phyloP scores from a whole-genome alignment of 1,140 invertebrate genomes.

The Zaprionus africanus region DNA sequence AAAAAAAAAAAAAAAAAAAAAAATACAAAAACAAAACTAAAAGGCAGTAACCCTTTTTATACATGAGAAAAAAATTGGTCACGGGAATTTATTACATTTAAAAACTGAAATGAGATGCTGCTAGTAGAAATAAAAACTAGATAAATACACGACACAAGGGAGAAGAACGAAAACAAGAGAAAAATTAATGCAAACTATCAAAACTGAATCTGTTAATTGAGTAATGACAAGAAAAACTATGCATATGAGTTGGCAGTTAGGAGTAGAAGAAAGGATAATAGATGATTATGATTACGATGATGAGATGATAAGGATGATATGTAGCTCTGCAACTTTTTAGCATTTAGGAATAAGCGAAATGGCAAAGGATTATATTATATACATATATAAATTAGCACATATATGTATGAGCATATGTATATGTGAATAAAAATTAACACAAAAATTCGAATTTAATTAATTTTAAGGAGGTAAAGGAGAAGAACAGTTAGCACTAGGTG shows the following conservation, averaged over 20 bases:
- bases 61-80: constrained; percentile 36
- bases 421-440: constrained; percentile 53
- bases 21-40: constrained; percentile 27
- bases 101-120: constrained; percentile 53
- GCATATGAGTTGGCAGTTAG: constrained; percentile 59
- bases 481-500: constrained; percentile 47
- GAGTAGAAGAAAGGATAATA: constrained; percentile 37
- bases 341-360: constrained; percentile 72
- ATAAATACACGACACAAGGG: constrained; percentile 33
- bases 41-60: constrained; percentile 71
- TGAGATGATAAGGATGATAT: constrained; percentile 47
- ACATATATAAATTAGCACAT: constrained; percentile 31
- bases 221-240: constrained; percentile 48
- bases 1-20: constrained; percentile 53
- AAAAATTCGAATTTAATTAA: constrained; percentile 57
- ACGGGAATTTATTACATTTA: constrained; percentile 50
- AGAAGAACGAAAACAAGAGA: constrained; percentile 17
- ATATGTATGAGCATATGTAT: constrained; percentile 42
- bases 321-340: constrained; percentile 80
- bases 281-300: constrained; percentile 25
- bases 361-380: constrained; percentile 56
- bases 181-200: constrained; percentile 55
- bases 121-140: constrained; percentile 21
- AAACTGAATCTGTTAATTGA: constrained; percentile 72
- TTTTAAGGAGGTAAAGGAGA: constrained; percentile 40